phyloP scores from a whole-genome alignment of 2,888 invertebrate species.

The Hypolimnas misippus region DNA sequence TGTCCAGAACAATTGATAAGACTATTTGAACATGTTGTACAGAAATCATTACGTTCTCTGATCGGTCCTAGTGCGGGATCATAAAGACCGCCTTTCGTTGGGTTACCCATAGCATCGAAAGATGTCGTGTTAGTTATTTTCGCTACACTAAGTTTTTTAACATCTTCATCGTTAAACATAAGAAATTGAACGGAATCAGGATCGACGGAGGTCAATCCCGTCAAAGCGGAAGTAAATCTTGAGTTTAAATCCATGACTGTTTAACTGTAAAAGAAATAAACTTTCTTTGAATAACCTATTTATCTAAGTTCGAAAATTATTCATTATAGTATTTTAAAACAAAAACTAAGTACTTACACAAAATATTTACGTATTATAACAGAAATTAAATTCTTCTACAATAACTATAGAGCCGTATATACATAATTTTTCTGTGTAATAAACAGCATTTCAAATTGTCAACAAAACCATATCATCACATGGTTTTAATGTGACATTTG shows the following conservation, averaged over 20 bases:
- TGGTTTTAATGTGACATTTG: slow-evolving; percentile 1
- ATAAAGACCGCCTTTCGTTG: slow-evolving; percentile 94
- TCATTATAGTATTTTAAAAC: not conserved
- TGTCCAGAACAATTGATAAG: slow-evolving; percentile 93
- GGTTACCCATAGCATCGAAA: slow-evolving; percentile 93
- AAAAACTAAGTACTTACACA: too few relatives aligned
- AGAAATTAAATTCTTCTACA: too few relatives aligned
- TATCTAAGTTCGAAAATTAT: not conserved
- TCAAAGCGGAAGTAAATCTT: slow-evolving; percentile 56
- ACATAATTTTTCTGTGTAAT: too few relatives aligned
- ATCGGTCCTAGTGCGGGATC: slow-evolving; percentile 91
- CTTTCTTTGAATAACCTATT: not conserved
- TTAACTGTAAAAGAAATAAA: slow-evolving; percentile 13
- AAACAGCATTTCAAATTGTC: too few relatives aligned
- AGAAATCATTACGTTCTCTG: slow-evolving; percentile 87
- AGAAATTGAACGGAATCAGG: slow-evolving; percentile 85
- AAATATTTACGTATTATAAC: too few relatives aligned
- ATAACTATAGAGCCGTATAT: too few relatives aligned
- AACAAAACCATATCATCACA: not conserved
- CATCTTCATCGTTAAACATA: slow-evolving; percentile 90
- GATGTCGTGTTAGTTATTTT: slow-evolving; percentile 91
- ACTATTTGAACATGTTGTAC: slow-evolving; percentile 90
- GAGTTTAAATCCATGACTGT: slow-evolving; percentile 63
- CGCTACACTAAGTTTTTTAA: slow-evolving; percentile 90
- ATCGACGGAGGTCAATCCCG: slow-evolving; percentile 66